Conservation (phyloP, 2,888 invertebrate species). For the Smittia aterrima region DNA sequence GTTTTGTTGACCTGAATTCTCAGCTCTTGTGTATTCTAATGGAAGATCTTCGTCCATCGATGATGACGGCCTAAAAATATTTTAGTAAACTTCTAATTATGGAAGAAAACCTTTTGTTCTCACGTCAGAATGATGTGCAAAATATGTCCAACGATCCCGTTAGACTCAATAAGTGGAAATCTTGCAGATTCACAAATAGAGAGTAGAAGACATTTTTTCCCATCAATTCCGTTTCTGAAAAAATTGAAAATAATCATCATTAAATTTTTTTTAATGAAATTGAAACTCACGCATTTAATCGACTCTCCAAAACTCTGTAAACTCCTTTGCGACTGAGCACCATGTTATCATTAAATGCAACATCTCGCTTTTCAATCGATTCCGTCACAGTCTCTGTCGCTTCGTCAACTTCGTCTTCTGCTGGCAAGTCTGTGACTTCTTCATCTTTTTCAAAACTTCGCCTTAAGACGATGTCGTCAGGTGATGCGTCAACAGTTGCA, state of each 20-base stretch:
- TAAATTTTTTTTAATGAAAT: background rate
- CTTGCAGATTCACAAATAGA: slow-evolving; percentile 37
- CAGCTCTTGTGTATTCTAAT: slow-evolving; percentile 5
- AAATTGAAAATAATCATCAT: background rate
- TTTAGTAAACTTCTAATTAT: background rate
- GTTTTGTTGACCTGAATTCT: slow-evolving; percentile 10
- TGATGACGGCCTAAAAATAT: slow-evolving; percentile 8
- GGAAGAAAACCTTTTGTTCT: background rate
- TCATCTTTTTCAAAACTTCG: background rate
- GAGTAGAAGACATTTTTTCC: slow-evolving; percentile 33
- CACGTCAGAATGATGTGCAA: slow-evolving; percentile 34
- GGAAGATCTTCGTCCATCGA: slow-evolving; percentile 29
- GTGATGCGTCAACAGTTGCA: background rate
- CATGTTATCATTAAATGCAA: background rate
- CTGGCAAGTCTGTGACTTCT: background rate
- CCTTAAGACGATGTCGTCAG: background rate
- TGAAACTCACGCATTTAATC: slow-evolving; percentile 12
- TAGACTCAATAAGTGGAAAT: slow-evolving; percentile 5
- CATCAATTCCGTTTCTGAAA: slow-evolving; percentile 15
- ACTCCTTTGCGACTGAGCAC: slow-evolving; percentile 21
- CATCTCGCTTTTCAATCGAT: too few relatives aligned
- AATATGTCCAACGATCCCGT: slow-evolving; percentile 28
- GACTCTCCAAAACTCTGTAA: slow-evolving; percentile 24
- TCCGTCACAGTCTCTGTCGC: background rate
- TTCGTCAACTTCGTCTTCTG: background rate